phyloP scores from a whole-genome alignment of 2,888 invertebrate genomes.

The Tiliacea aurago region DNA sequence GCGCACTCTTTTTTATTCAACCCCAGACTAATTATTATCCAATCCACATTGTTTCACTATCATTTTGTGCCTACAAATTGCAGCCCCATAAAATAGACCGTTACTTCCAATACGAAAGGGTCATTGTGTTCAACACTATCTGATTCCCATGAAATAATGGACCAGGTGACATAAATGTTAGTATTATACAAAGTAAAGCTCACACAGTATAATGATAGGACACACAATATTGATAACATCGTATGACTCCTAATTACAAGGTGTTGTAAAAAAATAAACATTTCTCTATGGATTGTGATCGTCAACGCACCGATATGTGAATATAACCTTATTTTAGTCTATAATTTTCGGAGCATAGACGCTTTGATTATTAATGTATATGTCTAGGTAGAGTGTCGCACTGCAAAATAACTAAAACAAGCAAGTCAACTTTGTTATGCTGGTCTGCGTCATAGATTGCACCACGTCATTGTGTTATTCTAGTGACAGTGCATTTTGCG shows the following conservation, averaged over 20 bases:
- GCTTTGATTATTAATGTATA: too few species aligned
- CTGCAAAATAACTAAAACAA: too few species aligned
- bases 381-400: too few species aligned
- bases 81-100: constrained; percentile 15
- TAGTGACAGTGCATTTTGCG: too few species aligned
- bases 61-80: constrained; percentile 37
- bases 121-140: constrained; percentile 3
- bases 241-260: constrained; percentile 52
- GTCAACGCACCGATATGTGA: constrained; percentile 53
- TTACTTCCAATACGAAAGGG: not conserved
- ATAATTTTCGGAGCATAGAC: constrained; percentile 24
- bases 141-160: constrained; percentile 24
- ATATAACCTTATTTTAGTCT: constrained; percentile 20
- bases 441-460: too few species aligned
- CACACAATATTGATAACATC: constrained; percentile 50
- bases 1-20: not conserved
- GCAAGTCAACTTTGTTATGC: too few species aligned
- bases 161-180: constrained; percentile 33
- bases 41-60: not conserved
- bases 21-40: not conserved
- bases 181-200: constrained; percentile 45
- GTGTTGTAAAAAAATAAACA: constrained; percentile 52
- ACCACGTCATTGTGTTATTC: too few species aligned
- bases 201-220: constrained; percentile 40
- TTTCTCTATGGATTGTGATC: constrained; percentile 55